Evolutionary conservation across 2,888 invertebrate genomes (phyloP).

Genomic region (Yponomeuta cagnagella): DNA sequence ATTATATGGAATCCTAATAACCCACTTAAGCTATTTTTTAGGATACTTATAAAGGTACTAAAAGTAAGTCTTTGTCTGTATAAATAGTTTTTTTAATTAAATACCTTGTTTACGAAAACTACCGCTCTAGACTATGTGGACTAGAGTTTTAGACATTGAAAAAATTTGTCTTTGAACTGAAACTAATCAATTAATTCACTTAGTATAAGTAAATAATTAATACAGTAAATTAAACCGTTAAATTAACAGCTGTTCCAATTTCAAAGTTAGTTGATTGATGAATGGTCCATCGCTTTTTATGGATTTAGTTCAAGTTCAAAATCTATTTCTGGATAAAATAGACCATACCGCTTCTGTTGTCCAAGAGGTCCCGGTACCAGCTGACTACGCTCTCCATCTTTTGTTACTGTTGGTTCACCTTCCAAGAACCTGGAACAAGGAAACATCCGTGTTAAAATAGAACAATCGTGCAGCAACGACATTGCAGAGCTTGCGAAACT

Average conservation of each 20-base stretch:
- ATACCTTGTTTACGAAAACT: too few relatives aligned
- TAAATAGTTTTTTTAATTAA: too few relatives aligned
- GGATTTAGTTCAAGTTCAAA: background rate
- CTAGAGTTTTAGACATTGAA: too few relatives aligned
- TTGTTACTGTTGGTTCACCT: slow-evolving; percentile 48
- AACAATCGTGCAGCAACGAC: background rate
- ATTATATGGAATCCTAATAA: too few relatives aligned
- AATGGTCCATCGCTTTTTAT: background rate
- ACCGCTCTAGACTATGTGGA: too few relatives aligned
- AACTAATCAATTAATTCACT: too few relatives aligned
- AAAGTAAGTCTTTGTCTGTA: too few relatives aligned
- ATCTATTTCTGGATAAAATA: background rate
- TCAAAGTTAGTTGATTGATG: background rate
- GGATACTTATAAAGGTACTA: too few relatives aligned
- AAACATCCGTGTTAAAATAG: slow-evolving; percentile 17
- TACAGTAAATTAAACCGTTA: too few relatives aligned
- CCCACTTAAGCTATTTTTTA: too few relatives aligned
- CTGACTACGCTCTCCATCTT: slow-evolving; percentile 77
- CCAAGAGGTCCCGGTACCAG: slow-evolving; percentile 83
- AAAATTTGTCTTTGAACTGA: too few relatives aligned
- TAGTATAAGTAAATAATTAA: background rate
- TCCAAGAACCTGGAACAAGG: slow-evolving; percentile 65
- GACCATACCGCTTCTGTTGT: slow-evolving; percentile 82
- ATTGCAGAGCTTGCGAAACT: slow-evolving; percentile 13
- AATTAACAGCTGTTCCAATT: background rate